phyloP scores from a whole-genome alignment of 2,888 invertebrate genomes.

The Synergus japonicus region DNA sequence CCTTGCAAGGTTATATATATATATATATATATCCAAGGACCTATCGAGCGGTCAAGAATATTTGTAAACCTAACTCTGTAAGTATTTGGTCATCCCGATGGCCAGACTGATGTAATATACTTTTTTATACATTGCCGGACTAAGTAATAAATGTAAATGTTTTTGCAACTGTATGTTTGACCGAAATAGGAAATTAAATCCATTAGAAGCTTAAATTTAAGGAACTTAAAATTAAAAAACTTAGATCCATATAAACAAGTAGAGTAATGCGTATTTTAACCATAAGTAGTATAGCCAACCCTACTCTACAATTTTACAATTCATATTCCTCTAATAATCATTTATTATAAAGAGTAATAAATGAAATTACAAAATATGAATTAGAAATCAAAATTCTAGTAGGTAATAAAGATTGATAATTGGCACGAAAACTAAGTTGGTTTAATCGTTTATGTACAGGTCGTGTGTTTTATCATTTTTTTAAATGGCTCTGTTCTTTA shows the following conservation, averaged over 20 bases:
- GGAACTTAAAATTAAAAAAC: slow-evolving; percentile 27
- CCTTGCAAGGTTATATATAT: not conserved
- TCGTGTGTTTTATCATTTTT: not conserved
- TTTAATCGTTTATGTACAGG: not conserved
- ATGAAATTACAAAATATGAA: not conserved
- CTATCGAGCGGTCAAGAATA: slow-evolving; percentile 46
- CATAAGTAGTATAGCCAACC: slow-evolving; percentile 65
- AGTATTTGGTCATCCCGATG: slow-evolving; percentile 66
- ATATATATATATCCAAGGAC: slow-evolving; percentile 45
- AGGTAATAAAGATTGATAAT: not conserved
- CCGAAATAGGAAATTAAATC: slow-evolving; percentile 54
- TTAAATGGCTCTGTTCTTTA: not conserved
- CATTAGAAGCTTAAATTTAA: not conserved
- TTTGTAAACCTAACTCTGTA: slow-evolving; percentile 56
- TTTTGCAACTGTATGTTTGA: slow-evolving; percentile 68
- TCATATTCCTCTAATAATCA: too few species aligned
- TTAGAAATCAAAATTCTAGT: not conserved
- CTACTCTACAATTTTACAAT: too few species aligned
- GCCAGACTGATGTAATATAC: slow-evolving; percentile 76
- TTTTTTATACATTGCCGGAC: slow-evolving; percentile 73
- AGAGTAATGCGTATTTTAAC: too few species aligned
- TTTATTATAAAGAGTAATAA: not conserved
- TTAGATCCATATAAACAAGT: slow-evolving; percentile 65
- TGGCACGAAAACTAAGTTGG: not conserved
- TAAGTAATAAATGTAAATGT: slow-evolving; percentile 69